Evolutionary conservation across 2,113 vertebrate species (phyloP).

Genomic region (Raja brachyura): DNA sequence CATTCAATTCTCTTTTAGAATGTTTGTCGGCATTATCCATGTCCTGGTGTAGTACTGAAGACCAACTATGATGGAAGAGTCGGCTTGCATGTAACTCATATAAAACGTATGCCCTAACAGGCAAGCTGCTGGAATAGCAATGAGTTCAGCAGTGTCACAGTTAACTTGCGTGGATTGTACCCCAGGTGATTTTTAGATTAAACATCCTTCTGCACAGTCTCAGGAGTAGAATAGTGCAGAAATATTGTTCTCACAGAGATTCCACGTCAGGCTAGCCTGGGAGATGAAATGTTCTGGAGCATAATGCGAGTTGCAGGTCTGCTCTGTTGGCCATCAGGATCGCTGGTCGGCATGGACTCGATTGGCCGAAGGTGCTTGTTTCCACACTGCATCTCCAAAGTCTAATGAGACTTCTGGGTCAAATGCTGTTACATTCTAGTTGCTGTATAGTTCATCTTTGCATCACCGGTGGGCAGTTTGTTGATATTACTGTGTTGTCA

Average conservation of each 20-base stretch:
- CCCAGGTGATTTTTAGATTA: conserved; percentile 6
- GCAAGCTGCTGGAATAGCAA: not conserved
- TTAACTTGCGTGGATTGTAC: not conserved
- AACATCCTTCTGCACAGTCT: not conserved
- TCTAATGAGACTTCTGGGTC: not conserved
- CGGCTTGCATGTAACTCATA: not conserved
- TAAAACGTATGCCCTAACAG: not conserved
- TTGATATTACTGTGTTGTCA: too few species aligned
- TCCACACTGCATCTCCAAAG: too few species aligned
- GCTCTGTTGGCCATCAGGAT: not conserved
- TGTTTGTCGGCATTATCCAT: not conserved
- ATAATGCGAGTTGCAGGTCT: not conserved
- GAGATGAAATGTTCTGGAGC: not conserved
- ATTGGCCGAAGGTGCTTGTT: too few species aligned
- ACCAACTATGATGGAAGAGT: not conserved
- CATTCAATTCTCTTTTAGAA: not conserved
- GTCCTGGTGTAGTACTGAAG: not conserved
- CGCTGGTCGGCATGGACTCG: too few species aligned
- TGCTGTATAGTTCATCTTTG: not conserved
- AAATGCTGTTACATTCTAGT: not conserved
- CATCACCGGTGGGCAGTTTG: not conserved
- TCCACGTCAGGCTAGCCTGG: not conserved
- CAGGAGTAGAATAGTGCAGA: not conserved
- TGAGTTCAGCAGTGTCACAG: not conserved
- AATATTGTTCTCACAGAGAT: not conserved